Base-by-base conservation (phyloP, 2,888 invertebrate species). In the Drosophila nr. perissopoda region DNA sequence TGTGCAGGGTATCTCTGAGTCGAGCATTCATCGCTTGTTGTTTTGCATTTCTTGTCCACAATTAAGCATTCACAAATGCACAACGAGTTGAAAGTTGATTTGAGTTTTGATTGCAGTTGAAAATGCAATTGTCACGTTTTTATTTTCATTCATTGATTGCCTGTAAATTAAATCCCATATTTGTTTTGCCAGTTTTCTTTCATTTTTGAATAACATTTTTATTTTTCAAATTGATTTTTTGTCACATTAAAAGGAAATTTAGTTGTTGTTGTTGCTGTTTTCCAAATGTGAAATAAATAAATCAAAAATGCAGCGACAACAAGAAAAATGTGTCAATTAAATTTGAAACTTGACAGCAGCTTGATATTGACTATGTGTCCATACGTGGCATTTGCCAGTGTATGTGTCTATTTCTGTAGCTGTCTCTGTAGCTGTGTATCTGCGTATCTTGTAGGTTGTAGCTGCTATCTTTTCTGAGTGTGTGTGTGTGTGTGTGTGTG, bases 311-410 rank as follows among this genome's bases (percentile, higher is more conserved):
- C 75, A 59, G 59, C 38, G 57, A 63, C 66, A 74, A 66, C 75
- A 76, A 70, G 67, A 80, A 88, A 90, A 88, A 90, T 81, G 90
- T 90, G 90, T 84, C 90, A 88, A 88, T 88, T 88, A 89, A 89
- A 90, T 89, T 89, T 80, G 80, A 90, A 80, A 74, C 80, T 68
- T 83, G 90, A 90, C 84, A 82, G 79, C 75, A 74, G 70, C 66
- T 74, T 73, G 60, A 63, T 76, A 66, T 81, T 62, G 53, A 65
- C 51, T 42, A 21, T 42, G 21, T 33, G 6, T 25, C 57, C 57
- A 58, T 38, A 59, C 66, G 58, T 53, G 52, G 52, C 36, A 65
- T 42, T 13, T 48, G 7, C 13, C 21, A 33, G 13, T 61, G 33
- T 67, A 40, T 68, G 21, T 74, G 29, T 54, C 38, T 64, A 11